Percentiles rank a stretch among this genome's conserved stretches.
phyloP scores from a whole-genome alignment of 2,797 vertebrate species.

The Characodon lateralis region DNA sequence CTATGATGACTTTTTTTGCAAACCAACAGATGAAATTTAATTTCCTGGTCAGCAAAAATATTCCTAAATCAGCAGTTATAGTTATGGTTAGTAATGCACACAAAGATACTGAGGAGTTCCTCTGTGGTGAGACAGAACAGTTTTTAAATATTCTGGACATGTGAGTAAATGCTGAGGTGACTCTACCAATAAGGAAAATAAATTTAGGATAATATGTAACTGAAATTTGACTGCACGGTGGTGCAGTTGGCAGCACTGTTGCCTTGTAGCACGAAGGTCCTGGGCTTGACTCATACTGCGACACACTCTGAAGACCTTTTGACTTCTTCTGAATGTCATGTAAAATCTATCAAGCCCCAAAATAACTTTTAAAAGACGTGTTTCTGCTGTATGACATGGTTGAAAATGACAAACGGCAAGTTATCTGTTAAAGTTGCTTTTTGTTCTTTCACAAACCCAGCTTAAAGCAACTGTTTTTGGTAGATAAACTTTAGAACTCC shows the following conservation, averaged over 20 bases:
- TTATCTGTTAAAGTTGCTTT: too few species aligned
- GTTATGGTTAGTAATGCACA: background rate
- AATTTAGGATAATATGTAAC: background rate
- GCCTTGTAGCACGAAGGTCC: too few species aligned
- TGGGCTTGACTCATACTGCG: background rate
- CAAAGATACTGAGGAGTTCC: too few species aligned
- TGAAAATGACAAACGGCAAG: background rate
- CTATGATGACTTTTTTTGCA: background rate
- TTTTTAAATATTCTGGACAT: background rate
- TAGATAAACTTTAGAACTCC: background rate
- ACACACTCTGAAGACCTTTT: background rate
- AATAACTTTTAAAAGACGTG: background rate
- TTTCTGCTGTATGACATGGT: background rate
- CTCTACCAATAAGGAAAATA: background rate
- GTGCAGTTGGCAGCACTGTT: too few species aligned
- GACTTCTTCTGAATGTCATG: background rate
- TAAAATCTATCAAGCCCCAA: background rate
- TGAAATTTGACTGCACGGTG: background rate
- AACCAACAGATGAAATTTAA: background rate
- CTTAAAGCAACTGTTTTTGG: background rate
- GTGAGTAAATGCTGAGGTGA: background rate
- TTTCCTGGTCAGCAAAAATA: conserved; percentile 16
- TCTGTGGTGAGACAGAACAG: background rate
- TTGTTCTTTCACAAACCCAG: too few species aligned
- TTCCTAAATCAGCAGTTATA: conserved; percentile 3